Percentiles rank a stretch among this genome's conserved stretches.
These are phyloP conservation scores for Lasiurus borealis DNA, from an alignment of 2,113 vertebrate species.

Conservation along the genomic window DNA sequence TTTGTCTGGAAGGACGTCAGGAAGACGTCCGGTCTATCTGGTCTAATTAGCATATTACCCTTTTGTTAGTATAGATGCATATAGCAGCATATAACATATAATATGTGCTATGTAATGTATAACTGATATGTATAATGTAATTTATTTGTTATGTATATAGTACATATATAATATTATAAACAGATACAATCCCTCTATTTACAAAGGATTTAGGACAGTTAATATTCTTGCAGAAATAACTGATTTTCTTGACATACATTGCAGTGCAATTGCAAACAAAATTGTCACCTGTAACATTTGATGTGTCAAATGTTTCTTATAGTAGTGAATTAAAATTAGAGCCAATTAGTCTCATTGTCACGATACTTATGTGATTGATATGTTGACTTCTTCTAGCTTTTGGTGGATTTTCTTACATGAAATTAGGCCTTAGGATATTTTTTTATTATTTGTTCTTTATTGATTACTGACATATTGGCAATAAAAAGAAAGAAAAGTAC, in stretches of 20 bases:
- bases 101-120: background rate
- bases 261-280: conserved; percentile 43
- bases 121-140: background rate
- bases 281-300: background rate
- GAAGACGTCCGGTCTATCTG: too few relatives aligned
- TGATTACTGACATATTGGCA: background rate
- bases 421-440: background rate
- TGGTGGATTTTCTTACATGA: conserved; percentile 7
- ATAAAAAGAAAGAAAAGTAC: conserved; percentile 17
- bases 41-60: too few relatives aligned
- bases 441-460: background rate
- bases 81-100: background rate
- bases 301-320: conserved; percentile 13
- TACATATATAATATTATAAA: background rate
- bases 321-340: conserved; percentile 20
- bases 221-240: conserved; percentile 15
- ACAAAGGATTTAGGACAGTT: background rate
- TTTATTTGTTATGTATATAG: background rate
- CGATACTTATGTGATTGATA: background rate
- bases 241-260: conserved; percentile 16
- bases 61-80: background rate
- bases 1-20: too few relatives aligned
- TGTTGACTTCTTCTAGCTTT: conserved; percentile 23
- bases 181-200: background rate
- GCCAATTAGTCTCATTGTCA: background rate